Evolutionary conservation across 2,888 invertebrate genomes (phyloP), one percentile per base, ranked within the genome.

Genomic region (Endomychus coccineus): DNA sequence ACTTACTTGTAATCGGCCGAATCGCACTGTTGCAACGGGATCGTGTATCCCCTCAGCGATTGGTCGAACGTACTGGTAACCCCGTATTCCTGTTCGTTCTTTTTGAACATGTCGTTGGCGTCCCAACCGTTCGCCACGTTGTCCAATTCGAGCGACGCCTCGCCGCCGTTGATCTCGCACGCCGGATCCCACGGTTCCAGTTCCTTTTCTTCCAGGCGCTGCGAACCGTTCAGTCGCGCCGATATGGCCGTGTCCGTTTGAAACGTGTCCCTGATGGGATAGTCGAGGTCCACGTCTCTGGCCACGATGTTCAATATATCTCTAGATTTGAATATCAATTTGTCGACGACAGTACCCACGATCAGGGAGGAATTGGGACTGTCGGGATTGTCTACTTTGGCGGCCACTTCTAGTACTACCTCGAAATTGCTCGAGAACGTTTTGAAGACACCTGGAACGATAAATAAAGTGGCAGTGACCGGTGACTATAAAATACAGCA

Each of bases 41-140:
- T 78, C 45, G 96, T 96, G 61, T 97, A 97, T 22, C 90, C 89
- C n/a, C 82, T 75, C 50, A 97, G 68, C 43, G 85, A 83, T 56
- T 91, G 87, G 61, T 92, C 91, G 64, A 88, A 97, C 2, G 90
- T 90, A 49, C 92, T 87, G 55, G 83, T 83, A 6, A 96, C 90
- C 35, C 95, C 92, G 66, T 94, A 95, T 48, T 85, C 77, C 60
- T 80, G 77, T 63, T 90, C 89, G 69, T 96, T 96, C 63, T 83
- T 88, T 47, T 83, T 76, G 69, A 97, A 97, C 96, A 97, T 97
- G 51, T 96, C 95, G 64, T 85, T 81, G 2, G 86, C 84, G 71
- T 94, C 90, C 96, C 97, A 97, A 40, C 96, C 96, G 71, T 92
- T 92, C 67, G 82, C 77, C 48, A 78, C 77, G 50, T 78, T 74